Conservation (phyloP, 2,797 vertebrate genomes). For the Myotis planiceps region DNA sequence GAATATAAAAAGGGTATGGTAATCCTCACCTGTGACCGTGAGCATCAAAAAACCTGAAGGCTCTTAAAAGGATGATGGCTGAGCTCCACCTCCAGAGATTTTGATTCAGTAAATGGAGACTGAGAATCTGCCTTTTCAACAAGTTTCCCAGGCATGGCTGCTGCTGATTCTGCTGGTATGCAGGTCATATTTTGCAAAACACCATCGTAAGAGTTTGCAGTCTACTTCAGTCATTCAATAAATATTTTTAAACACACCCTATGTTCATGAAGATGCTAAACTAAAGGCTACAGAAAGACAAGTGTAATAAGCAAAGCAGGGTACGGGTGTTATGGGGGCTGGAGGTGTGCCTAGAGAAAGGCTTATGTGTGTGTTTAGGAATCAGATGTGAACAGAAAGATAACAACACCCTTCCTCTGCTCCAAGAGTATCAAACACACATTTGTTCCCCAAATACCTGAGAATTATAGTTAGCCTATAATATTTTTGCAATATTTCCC, state of each 20-base stretch:
- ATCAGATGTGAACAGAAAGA: background rate
- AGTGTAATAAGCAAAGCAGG: background rate
- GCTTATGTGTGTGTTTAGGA: background rate
- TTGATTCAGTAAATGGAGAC: background rate
- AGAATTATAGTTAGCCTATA: background rate
- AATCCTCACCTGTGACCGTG: background rate
- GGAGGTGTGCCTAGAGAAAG: background rate
- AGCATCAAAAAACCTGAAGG: background rate
- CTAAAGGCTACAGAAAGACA: background rate
- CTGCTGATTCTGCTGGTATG: background rate
- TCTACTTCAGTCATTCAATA: background rate
- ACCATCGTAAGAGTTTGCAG: background rate
- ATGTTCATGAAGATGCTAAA: background rate
- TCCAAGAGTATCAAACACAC: background rate
- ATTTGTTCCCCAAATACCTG: background rate
- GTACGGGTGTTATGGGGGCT: background rate
- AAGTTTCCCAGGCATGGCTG: background rate
- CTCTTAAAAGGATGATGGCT: background rate
- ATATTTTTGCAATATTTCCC: background rate
- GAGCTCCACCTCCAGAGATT: background rate
- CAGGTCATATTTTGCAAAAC: background rate
- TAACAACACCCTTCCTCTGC: background rate
- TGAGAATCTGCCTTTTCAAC: background rate
- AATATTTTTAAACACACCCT: background rate
- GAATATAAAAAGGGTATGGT: background rate